phyloP scores from a whole-genome alignment of 2,888 invertebrate genomes.

The Gisinianus flammeolus region DNA sequence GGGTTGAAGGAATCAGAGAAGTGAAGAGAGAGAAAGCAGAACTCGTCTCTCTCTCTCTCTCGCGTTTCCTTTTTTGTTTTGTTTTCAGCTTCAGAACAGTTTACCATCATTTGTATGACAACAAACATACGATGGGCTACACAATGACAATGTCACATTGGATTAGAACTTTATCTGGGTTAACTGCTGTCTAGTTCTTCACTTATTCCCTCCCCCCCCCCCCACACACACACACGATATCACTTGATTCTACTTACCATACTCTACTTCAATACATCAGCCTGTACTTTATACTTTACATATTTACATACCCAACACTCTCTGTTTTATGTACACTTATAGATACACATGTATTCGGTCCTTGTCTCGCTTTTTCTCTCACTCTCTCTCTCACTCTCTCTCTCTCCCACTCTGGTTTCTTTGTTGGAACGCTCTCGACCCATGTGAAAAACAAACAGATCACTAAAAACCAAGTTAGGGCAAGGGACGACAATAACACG shows the following conservation, averaged over 20 bases:
- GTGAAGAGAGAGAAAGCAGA: background rate
- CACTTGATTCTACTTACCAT: background rate
- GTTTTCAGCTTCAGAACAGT: background rate
- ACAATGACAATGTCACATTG: slow-evolving; percentile 7
- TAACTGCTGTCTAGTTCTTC: background rate
- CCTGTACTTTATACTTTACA: background rate
- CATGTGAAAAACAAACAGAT: slow-evolving; percentile 11
- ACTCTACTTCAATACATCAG: background rate
- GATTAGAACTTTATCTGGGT: slow-evolving; percentile 9
- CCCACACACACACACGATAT: background rate
- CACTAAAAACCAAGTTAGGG: slow-evolving; percentile 13
- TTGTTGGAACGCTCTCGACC: too few species aligned
- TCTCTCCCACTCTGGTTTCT: too few species aligned
- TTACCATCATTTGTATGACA: slow-evolving; percentile 7
- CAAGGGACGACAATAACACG: slow-evolving; percentile 3
- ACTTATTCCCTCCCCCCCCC: background rate
- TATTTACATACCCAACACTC: too few species aligned
- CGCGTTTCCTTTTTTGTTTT: background rate
- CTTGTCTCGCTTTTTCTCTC: background rate
- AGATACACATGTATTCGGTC: too few species aligned
- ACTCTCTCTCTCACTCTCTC: background rate
- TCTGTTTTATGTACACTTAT: too few species aligned
- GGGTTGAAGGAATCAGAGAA: background rate
- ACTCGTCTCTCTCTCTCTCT: background rate
- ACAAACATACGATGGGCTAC: background rate